Evolutionary conservation across 2,888 invertebrate genomes (phyloP), one percentile per base, ranked within the genome.

Genomic region (Mesodorylaimus sp.): DNA sequence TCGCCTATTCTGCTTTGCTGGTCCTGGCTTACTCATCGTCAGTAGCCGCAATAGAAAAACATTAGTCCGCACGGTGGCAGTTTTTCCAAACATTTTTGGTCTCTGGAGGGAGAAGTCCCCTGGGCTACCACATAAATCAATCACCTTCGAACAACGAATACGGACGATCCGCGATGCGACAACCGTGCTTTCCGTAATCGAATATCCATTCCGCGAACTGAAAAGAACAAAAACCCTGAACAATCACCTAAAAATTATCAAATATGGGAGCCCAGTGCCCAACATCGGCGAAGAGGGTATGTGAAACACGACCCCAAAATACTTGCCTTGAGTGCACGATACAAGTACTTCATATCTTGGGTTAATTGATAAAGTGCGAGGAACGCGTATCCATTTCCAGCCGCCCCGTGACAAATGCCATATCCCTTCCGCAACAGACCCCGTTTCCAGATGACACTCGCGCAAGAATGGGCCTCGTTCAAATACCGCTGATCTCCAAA

Each of bases 301-400:
- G n/a, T n/a, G n/a, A n/a, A n/a, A n/a, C n/a, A n/a, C n/a, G n/a
- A n/a, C n/a, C n/a, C n/a, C n/a, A n/a, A 39, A 39, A n/a, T 13
- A 51, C n/a, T 24, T 50, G 53, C 71, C 65, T 69, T 68, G 29
- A 57, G 54, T 1, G 85, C 83, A 58, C 81, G 73, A 63, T 86
- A 77, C 19, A 86, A 69, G 64, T 84, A 75, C 56, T 76, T 74
- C 16, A 74, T 67, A 55, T 83, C 77, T 76, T 77, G 74, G 1
- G 84, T 86, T n/a, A 75, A 70, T 66, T 82, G 80, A 64, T 77
- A 86, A 27, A 87, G 67, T 57, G 77, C 75, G 48, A 88, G 70
- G 63, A 87, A 83, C 7, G 80, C 74, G 62, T 86, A 87, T 1
- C 79, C 84, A 69, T 88, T 88, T 51, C 87, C 88, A 55, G 83